A percentile compares a stretch with the other conserved stretches of the same genome.
These are phyloP conservation scores for Athalia cordata DNA, from an alignment of 2,888 invertebrate genomes.

Conservation along the genomic window DNA sequence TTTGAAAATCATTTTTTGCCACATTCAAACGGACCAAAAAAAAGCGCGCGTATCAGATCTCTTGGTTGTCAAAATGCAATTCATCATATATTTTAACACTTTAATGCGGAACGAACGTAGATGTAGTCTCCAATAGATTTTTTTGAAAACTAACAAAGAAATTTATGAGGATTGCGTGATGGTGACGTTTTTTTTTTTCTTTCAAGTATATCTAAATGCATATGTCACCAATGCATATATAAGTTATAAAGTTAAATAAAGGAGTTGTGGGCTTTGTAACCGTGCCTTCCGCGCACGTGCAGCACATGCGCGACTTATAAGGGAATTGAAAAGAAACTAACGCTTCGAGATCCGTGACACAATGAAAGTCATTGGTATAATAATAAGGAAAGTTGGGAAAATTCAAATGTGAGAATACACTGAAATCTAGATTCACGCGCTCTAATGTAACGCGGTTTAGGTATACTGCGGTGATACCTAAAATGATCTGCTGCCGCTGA, in stretches of 20 bases:
- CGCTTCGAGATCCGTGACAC: conserved; percentile 34
- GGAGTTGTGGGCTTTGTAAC: conserved; percentile 34
- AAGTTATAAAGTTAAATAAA: conserved; percentile 27
- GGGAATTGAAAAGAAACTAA: conserved; percentile 41
- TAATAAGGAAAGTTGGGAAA: conserved; percentile 31
- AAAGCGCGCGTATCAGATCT: no score
- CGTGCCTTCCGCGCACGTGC: conserved; percentile 42
- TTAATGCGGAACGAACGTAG: no score
- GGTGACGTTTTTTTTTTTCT: no score
- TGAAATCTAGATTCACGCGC: not conserved
- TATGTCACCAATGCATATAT: conserved; percentile 13
- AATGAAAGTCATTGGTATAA: conserved; percentile 20
- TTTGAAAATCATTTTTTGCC: conserved; percentile 7
- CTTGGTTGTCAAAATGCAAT: no score
- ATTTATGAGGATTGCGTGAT: no score
- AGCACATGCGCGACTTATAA: conserved; percentile 45
- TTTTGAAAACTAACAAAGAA: no score
- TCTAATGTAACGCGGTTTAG: not conserved
- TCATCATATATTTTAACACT: no score
- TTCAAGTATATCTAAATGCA: conserved; percentile 16
- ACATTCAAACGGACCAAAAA: no score
- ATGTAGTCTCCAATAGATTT: no score
- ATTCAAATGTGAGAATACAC: conserved; percentile 1
- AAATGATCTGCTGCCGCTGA: no score
- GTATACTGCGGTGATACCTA: no score